phyloP scores from a whole-genome alignment of 2,797 vertebrate species.

The Phataginus tricuspis region DNA sequence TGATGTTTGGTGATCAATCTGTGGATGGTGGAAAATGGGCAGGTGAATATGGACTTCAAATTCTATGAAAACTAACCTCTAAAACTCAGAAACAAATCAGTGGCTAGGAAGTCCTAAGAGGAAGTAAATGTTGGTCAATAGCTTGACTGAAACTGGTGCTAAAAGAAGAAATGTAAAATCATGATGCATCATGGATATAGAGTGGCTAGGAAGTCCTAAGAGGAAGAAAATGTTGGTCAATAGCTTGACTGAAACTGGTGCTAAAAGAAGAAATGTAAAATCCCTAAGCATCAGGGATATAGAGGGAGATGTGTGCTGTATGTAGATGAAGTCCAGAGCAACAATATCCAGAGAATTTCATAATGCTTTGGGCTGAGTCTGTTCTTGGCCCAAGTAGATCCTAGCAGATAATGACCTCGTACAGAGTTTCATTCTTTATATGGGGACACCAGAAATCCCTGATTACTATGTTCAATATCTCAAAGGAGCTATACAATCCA shows the following conservation, averaged over 20 bases:
- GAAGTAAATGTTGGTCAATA: background rate
- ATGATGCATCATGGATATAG: too few species aligned
- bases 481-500: background rate
- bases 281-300: background rate
- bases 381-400: background rate
- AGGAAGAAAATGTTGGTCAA: background rate
- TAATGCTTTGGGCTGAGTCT: background rate
- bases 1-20: background rate
- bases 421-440: background rate
- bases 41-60: background rate
- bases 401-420: background rate
- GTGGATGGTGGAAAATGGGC: background rate
- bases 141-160: background rate
- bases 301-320: accelerated
- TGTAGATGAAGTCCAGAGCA: background rate
- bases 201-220: background rate
- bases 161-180: background rate
- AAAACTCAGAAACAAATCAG: background rate
- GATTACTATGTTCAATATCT: background rate
- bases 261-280: background rate
- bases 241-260: background rate
- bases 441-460: background rate
- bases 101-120: background rate
- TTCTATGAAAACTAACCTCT: background rate
- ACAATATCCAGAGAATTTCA: background rate